Evolutionary conservation across 2,888 invertebrate genomes (phyloP).

Genomic region (Monoplex corrugatus): DNA sequence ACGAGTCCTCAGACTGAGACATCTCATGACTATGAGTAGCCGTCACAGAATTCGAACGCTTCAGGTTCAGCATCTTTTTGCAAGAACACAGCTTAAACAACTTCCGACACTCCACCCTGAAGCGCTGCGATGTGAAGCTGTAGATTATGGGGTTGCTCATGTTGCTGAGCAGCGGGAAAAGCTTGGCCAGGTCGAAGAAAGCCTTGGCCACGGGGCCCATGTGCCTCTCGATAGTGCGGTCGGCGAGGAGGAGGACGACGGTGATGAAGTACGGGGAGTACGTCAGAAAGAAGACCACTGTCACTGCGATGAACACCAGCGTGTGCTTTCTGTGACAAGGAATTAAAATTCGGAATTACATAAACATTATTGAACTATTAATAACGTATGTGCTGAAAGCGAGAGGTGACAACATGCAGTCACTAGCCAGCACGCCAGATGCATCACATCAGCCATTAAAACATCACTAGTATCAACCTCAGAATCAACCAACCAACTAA

Average conservation of each 20-base stretch:
- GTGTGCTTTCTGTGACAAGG: conserved; percentile 50
- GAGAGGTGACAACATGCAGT: too few relatives aligned
- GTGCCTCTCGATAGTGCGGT: conserved; percentile 57
- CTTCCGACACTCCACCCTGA: conserved; percentile 62
- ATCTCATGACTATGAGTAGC: conserved; percentile 49
- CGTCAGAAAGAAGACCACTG: conserved; percentile 67
- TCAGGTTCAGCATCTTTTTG: neutral
- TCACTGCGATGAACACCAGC: conserved; percentile 68
- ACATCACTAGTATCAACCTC: too few relatives aligned
- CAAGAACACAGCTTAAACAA: conserved; percentile 50
- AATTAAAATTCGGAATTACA: too few relatives aligned
- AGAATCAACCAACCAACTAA: too few relatives aligned
- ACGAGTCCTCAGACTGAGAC: conserved; percentile 53
- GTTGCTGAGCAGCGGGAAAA: conserved; percentile 69
- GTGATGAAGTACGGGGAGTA: conserved; percentile 70
- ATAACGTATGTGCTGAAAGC: too few relatives aligned
- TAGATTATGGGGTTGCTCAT: conserved; percentile 76
- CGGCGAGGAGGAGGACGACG: conserved; percentile 62
- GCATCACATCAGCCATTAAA: too few relatives aligned
- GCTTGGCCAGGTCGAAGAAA: conserved; percentile 66
- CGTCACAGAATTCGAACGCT: conserved; percentile 32
- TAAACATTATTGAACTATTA: too few relatives aligned
- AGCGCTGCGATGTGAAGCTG: conserved; percentile 71
- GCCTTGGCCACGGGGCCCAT: conserved; percentile 60
- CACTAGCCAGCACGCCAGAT: too few relatives aligned